Conservation (phyloP, 1,140 invertebrate genomes). For the Danaus plexippus region DNA sequence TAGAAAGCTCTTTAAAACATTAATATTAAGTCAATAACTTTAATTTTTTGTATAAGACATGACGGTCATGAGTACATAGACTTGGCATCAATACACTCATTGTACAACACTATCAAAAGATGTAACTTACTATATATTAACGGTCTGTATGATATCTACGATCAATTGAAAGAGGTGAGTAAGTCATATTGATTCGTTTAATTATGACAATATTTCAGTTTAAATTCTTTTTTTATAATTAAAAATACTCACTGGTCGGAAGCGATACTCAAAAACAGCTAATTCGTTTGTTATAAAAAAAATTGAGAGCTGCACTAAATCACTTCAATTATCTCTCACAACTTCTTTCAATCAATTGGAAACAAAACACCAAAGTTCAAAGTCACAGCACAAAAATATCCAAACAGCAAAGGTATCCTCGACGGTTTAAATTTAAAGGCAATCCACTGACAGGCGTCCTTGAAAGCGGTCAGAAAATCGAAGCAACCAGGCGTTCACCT, state of each 20-base stretch:
- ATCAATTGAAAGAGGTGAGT: no score
- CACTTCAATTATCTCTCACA: slow-evolving; percentile 19
- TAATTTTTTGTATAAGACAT: no score
- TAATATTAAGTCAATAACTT: no score
- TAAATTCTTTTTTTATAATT: no score
- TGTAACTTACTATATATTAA: no score
- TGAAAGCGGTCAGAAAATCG: slow-evolving; percentile 46
- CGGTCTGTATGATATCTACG: no score
- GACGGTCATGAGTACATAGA: no score
- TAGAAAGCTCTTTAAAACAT: no score
- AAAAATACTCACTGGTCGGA: slow-evolving; percentile 16
- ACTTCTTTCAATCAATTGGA: slow-evolving; percentile 5
- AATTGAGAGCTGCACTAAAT: slow-evolving; percentile 22
- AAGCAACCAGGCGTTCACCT: slow-evolving; percentile 43
- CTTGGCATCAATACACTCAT: no score
- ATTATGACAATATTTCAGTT: no score
- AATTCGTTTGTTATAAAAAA: slow-evolving; percentile 12
- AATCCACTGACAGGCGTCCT: slow-evolving; percentile 38
- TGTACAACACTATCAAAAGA: no score
- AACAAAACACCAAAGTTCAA: slow-evolving; percentile 16
- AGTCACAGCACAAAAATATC: slow-evolving; percentile 54
- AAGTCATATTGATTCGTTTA: no score
- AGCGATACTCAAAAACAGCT: slow-evolving; percentile 11
- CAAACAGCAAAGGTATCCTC: slow-evolving; percentile 35
- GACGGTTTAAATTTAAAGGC: slow-evolving; percentile 33